Conservation (phyloP, 2,797 vertebrate genomes). For the Myoxocephalus aenaeus region DNA sequence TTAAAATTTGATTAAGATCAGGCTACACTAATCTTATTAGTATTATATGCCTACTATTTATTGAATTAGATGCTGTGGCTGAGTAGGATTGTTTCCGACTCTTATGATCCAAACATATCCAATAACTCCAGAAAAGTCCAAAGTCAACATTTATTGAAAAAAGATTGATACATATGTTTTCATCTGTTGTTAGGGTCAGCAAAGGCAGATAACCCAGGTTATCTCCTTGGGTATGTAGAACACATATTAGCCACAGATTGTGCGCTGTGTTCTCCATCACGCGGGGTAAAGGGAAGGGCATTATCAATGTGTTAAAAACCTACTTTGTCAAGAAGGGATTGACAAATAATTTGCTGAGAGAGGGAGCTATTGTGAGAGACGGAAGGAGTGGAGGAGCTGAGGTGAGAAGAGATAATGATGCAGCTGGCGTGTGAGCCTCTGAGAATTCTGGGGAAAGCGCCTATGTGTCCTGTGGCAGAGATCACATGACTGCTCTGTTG, state of each 20-base stretch:
- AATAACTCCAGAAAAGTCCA: neutral
- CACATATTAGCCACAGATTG: neutral
- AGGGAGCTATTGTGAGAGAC: slow-evolving; percentile 43
- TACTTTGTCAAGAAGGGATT: slow-evolving; percentile 49
- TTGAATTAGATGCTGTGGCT: neutral
- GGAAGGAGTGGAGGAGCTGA: slow-evolving; percentile 45
- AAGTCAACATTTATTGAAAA: neutral
- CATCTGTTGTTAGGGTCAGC: too few relatives aligned
- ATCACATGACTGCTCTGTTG: slow-evolving; percentile 47
- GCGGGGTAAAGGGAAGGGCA: slow-evolving; percentile 7
- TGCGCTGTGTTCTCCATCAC: slow-evolving; percentile 4
- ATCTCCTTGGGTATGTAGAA: neutral
- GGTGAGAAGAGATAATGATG: slow-evolving; percentile 70
- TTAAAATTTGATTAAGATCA: neutral
- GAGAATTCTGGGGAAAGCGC: slow-evolving; percentile 67
- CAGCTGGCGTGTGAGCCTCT: slow-evolving; percentile 61
- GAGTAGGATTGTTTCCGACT: neutral
- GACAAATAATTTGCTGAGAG: slow-evolving; percentile 47
- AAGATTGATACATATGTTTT: neutral
- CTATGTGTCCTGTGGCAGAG: slow-evolving; percentile 44
- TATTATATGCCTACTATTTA: neutral
- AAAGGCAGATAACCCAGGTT: neutral
- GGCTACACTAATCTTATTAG: neutral
- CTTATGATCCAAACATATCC: neutral
- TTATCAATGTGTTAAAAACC: slow-evolving; percentile 24